Base-by-base conservation (phyloP, 2,888 invertebrate genomes). In the Syrphus vitripennis region DNA sequence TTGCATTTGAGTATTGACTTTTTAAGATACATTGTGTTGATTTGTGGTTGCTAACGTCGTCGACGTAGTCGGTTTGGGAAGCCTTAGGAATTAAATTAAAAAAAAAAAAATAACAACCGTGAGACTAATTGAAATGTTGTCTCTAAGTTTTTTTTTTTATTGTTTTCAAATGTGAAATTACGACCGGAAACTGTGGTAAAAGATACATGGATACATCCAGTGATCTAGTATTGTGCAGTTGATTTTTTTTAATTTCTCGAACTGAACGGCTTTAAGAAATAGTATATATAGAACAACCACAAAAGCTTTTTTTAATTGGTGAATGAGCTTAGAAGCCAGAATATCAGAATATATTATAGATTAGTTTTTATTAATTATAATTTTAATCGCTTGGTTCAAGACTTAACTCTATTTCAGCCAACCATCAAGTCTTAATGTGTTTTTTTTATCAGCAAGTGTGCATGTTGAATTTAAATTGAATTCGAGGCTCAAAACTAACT, bases 61-160 rank as follows among this genome's bases (percentile, higher is more conserved):
- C n/a, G n/a, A n/a, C n/a, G n/a, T n/a, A n/a, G 71, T 34, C 12
- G 48, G 34, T 37, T 31, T 40, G 40, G 24, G 79, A 83, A 83
- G 74, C 83, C 83, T 63, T 79, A 83, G 65, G 7, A 78, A 55
- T 59, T 34, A 34, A 61, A 65, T 69, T 21, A 6, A 21, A 4
- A n/a, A 19, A 1, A 21, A 21, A 53, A 37, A 10, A 14, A 19
- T 42, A n/a, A 12, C 29, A 42, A 34, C 5, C 45, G 29, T 59
- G 63, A 53, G 74, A 69, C 40, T 45, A 75, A 79, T 79, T 70
- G 74, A 79, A 69, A 74, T 74, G 74, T 78, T 74, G 59, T n/a
- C 6, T 24, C 24, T 26, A 7, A 26, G 14, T 0, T 19, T 37
- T 72, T n/a, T n/a, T n/a, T n/a, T n/a, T n/a, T n/a, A n/a, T n/a